These are phyloP conservation scores for Ptychodera flava DNA, from an alignment of 35 echinoderm and acorn worm species.

Conservation along the genomic window DNA sequence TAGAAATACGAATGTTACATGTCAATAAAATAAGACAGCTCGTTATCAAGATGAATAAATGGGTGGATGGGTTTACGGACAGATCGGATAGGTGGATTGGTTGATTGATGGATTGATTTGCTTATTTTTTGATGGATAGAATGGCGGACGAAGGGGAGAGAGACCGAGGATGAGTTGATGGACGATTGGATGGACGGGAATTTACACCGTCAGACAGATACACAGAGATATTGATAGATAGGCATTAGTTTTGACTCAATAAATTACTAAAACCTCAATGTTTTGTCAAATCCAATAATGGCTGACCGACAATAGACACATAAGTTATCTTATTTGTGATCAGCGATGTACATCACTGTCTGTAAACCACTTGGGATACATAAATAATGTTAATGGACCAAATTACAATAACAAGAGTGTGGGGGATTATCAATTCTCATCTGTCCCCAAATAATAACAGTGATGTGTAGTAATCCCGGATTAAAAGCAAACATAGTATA, in stretches of 20 bases:
- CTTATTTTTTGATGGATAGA: background rate
- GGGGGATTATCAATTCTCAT: too few species aligned
- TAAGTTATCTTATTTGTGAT: too few species aligned
- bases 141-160: background rate
- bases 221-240: background rate
- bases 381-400: background rate
- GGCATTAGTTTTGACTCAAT: background rate
- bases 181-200: background rate
- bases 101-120: background rate
- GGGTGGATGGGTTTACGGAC: too few species aligned
- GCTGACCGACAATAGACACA: too few species aligned
- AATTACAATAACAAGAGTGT: background rate
- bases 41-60: too few species aligned
- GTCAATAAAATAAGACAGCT: too few species aligned
- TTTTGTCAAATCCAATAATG: background rate
- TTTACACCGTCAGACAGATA: background rate
- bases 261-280: background rate
- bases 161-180: background rate
- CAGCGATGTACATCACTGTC: too few species aligned
- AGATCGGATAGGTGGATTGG: background rate
- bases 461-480: too few species aligned
- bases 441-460: too few species aligned
- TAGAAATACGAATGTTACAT: background rate
- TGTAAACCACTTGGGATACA: too few species aligned
- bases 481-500: too few species aligned